phyloP scores from a whole-genome alignment of 92 coral and sea anemone species.

The Pocillopora meandrina region DNA sequence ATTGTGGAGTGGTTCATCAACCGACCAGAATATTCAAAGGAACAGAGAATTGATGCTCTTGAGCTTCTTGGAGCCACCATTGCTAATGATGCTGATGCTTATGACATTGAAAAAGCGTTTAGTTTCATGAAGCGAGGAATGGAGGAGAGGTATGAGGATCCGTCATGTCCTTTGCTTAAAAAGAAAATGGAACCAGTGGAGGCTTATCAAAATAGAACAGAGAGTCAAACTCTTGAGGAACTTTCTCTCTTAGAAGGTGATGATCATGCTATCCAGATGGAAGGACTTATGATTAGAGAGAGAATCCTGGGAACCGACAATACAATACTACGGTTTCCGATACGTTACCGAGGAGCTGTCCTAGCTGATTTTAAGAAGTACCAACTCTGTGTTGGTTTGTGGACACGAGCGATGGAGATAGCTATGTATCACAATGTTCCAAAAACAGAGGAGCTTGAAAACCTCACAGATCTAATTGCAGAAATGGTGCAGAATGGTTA shows the following conservation, averaged over 20 bases:
- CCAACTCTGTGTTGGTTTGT: slow-evolving; percentile 55
- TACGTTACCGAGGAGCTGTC: slow-evolving; percentile 71
- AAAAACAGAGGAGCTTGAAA: slow-evolving; percentile 56
- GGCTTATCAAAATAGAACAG: no score
- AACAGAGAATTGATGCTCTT: no score
- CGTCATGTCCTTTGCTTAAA: no score
- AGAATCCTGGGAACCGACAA: slow-evolving; percentile 60
- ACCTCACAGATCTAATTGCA: slow-evolving; percentile 61
- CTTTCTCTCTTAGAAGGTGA: slow-evolving; percentile 48
- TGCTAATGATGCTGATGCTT: no score
- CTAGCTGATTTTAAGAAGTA: slow-evolving; percentile 61
- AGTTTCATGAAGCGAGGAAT: no score
- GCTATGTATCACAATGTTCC: slow-evolving; percentile 54
- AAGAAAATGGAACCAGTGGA: no score
- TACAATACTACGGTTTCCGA: slow-evolving; percentile 49
- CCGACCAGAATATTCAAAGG: no score
- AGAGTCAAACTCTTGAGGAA: slow-evolving; percentile 19
- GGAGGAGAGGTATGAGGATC: no score
- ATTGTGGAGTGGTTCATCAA: no score
- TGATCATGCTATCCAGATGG: slow-evolving; percentile 60
- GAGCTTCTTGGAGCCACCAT: no score
- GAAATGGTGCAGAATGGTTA: slow-evolving; percentile 63
- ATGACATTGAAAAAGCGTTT: no score
- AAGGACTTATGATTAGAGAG: slow-evolving; percentile 65
- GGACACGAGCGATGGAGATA: slow-evolving; percentile 71